These are phyloP conservation scores for Hypselothyrea guttata DNA, from an alignment of 2,888 invertebrate genomes.

Conservation along the genomic window DNA sequence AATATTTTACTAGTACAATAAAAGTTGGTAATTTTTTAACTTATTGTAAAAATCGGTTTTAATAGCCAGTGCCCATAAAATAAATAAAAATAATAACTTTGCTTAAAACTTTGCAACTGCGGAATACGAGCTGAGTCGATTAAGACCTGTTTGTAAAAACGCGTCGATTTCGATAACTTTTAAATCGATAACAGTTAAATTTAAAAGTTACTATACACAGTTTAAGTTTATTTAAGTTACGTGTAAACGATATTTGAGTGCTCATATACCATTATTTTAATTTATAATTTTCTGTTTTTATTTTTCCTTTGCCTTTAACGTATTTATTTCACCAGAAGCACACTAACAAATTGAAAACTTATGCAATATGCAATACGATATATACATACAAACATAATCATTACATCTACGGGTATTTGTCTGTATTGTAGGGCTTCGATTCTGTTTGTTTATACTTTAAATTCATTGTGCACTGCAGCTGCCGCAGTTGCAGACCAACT, in stretches of 20 bases:
- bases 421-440: conserved; percentile 4
- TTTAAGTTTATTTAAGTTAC: conserved; percentile 43
- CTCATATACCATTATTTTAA: conserved; percentile 4
- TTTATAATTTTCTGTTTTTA: conserved; percentile 15
- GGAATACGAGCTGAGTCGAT: too few species aligned
- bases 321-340: conserved; percentile 53
- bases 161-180: too few species aligned
- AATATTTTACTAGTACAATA: conserved; percentile 4
- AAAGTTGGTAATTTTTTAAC: too few species aligned
- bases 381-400: conserved; percentile 8
- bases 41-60: too few species aligned
- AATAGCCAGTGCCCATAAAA: too few species aligned
- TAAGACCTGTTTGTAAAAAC: too few species aligned
- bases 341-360: conserved; percentile 64
- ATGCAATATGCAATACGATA: conserved; percentile 21
- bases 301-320: conserved; percentile 21
- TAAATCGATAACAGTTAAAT: too few species aligned
- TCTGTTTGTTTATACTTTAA: conserved; percentile 61
- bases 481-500: conserved; percentile 36
- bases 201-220: too few species aligned
- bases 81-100: too few species aligned
- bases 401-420: conserved; percentile 8
- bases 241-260: conserved; percentile 42
- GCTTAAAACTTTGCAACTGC: too few species aligned
- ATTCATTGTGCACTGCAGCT: conserved; percentile 70